These are phyloP conservation scores for Microcebus jonahi DNA, from an alignment of 2,113 vertebrate species.

Conservation along the genomic window DNA sequence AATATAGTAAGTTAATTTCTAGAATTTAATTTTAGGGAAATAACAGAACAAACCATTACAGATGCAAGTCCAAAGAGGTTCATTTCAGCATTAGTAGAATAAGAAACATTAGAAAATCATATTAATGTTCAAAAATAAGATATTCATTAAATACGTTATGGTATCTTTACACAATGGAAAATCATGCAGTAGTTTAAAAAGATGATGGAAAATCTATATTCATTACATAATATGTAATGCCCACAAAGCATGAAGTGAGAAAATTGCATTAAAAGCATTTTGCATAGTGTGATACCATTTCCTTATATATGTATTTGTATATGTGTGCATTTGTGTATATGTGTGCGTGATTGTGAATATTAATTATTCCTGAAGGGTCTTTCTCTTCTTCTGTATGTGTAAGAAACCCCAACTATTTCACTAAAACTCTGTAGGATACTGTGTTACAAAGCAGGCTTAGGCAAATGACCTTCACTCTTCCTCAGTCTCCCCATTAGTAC, in stretches of 20 bases:
- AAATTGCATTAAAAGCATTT: neutral
- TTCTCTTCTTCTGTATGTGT: neutral
- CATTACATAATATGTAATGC: neutral
- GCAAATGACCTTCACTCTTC: neutral
- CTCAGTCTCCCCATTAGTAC: neutral
- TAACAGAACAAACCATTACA: neutral
- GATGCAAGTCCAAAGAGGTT: neutral
- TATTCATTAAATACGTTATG: neutral
- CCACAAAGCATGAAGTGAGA: neutral
- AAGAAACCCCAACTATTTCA: neutral
- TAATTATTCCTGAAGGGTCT: neutral
- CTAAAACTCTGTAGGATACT: neutral
- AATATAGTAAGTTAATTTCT: neutral
- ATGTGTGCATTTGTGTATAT: neutral
- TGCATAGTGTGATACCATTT: neutral
- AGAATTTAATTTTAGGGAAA: slow-evolving; percentile 16
- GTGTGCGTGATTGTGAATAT: neutral
- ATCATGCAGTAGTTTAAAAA: neutral
- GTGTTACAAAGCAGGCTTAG: neutral
- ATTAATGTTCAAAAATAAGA: neutral
- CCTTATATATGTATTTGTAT: neutral
- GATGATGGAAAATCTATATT: neutral
- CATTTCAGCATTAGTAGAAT: neutral
- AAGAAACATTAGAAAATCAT: slow-evolving; percentile 10
- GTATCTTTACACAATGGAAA: neutral